Evolutionary conservation across 2,113 vertebrate species (phyloP).

Genomic region (Nesoenas mayeri): DNA sequence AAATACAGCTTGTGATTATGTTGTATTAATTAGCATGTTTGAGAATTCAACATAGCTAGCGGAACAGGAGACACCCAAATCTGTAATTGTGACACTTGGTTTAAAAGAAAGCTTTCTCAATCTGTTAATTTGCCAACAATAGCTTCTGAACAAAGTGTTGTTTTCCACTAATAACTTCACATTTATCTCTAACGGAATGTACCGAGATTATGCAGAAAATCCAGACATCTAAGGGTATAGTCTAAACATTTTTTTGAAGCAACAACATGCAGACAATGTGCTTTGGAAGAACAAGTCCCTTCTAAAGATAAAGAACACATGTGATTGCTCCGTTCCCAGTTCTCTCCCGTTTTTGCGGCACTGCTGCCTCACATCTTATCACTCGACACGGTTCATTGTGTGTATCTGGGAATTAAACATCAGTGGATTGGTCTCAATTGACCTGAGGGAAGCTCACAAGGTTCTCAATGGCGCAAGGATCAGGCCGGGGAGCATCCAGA

Average conservation of each 20-base stretch:
- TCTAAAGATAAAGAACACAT: not conserved
- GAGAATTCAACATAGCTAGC: not conserved
- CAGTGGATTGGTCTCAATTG: not conserved
- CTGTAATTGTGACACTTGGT: not conserved
- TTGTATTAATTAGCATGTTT: not conserved
- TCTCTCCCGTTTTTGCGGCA: not conserved
- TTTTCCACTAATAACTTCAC: not conserved
- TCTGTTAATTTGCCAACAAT: constrained; percentile 25
- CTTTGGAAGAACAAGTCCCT: not conserved
- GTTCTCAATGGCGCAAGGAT: not conserved
- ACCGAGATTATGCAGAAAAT: not conserved
- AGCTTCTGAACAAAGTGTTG: constrained; percentile 4
- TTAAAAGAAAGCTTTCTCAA: constrained; percentile 9
- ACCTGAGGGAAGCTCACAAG: not conserved
- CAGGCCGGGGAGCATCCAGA: not conserved
- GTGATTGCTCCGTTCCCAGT: not conserved
- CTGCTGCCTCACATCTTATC: not conserved
- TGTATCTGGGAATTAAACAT: not conserved
- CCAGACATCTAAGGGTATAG: not conserved
- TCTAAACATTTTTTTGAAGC: not conserved
- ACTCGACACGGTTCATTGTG: not conserved
- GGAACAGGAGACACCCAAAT: constrained; percentile 21
- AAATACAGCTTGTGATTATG: constrained; percentile 27
- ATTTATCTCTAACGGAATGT: not conserved
- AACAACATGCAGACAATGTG: accelerated